Percentiles rank a stretch among this genome's conserved stretches.
Evolutionary conservation across 2,113 vertebrate genomes (phyloP).

Genomic region (Epinephelus cyanopodus): DNA sequence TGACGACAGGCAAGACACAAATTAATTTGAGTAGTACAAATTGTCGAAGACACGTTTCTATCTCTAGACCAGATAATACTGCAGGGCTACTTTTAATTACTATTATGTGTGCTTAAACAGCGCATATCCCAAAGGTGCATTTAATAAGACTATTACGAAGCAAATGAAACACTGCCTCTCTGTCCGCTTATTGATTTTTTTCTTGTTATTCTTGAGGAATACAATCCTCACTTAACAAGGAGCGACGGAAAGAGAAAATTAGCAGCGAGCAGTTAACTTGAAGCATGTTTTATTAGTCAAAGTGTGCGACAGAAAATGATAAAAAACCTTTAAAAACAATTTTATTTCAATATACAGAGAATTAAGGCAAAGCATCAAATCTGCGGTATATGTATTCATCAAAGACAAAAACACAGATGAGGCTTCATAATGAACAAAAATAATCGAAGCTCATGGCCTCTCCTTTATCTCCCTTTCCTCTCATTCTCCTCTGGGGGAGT

Average conservation of each 20-base stretch:
- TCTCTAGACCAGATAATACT: not conserved
- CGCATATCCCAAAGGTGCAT: conserved; percentile 10
- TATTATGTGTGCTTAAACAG: conserved; percentile 1
- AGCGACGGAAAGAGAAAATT: conserved; percentile 40
- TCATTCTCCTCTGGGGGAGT: conserved; percentile 63
- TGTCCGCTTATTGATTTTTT: conserved; percentile 19
- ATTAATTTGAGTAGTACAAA: conserved; percentile 29
- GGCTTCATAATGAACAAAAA: conserved; percentile 60
- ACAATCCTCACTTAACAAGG: not conserved
- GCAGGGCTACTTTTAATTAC: not conserved
- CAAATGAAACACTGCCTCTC: conserved; percentile 20
- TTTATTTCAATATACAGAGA: conserved; percentile 48
- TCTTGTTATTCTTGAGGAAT: conserved; percentile 7
- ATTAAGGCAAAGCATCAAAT: conserved; percentile 31
- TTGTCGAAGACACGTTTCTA: conserved; percentile 20
- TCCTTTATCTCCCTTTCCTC: conserved; percentile 65
- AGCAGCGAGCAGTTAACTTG: conserved; percentile 1
- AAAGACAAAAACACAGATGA: conserved; percentile 43
- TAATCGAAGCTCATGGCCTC: conserved; percentile 55
- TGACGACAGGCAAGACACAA: not conserved
- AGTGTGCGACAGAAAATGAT: not conserved
- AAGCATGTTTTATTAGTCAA: conserved; percentile 28
- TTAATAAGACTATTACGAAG: conserved; percentile 28
- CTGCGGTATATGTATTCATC: conserved; percentile 3
- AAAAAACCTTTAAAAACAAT: conserved; percentile 45